Evolutionary conservation across 2,888 invertebrate genomes (phyloP).

Genomic region (Drosophila picticornis): DNA sequence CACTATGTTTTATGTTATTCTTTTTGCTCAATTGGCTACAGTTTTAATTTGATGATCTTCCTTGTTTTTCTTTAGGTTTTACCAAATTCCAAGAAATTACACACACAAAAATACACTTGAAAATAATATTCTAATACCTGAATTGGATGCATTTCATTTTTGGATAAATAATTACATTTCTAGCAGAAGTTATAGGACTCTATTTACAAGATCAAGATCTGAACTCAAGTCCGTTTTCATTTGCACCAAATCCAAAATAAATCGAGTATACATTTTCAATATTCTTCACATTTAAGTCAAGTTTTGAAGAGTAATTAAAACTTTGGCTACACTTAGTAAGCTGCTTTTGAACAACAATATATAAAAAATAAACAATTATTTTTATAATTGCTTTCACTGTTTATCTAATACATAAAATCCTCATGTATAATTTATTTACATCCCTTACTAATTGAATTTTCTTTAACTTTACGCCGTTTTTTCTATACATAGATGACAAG

Average conservation of each 20-base stretch:
- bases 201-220: conserved; percentile 20
- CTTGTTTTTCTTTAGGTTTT: conserved; percentile 28
- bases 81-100: conserved; percentile 51
- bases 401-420: conserved; percentile 38
- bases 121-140: conserved; percentile 23
- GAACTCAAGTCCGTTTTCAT: conserved; percentile 42
- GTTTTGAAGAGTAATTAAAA: not conserved
- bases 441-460: conserved; percentile 21
- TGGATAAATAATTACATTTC: conserved; percentile 7
- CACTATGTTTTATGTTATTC: conserved; percentile 22
- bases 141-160: conserved; percentile 51
- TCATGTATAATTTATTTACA: not conserved
- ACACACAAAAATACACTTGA: conserved; percentile 58
- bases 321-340: conserved; percentile 12
- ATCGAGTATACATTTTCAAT: conserved; percentile 20
- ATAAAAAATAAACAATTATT: conserved; percentile 45
- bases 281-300: conserved; percentile 19
- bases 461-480: not conserved
- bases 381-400: conserved; percentile 75
- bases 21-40: conserved; percentile 60
- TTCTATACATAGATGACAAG: conserved; percentile 90
- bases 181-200: conserved; percentile 20
- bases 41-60: conserved; percentile 22
- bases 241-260: conserved; percentile 24
- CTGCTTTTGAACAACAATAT: conserved; percentile 24